Conservation (phyloP, 2,113 vertebrate genomes). For the Leucosticte australis region DNA sequence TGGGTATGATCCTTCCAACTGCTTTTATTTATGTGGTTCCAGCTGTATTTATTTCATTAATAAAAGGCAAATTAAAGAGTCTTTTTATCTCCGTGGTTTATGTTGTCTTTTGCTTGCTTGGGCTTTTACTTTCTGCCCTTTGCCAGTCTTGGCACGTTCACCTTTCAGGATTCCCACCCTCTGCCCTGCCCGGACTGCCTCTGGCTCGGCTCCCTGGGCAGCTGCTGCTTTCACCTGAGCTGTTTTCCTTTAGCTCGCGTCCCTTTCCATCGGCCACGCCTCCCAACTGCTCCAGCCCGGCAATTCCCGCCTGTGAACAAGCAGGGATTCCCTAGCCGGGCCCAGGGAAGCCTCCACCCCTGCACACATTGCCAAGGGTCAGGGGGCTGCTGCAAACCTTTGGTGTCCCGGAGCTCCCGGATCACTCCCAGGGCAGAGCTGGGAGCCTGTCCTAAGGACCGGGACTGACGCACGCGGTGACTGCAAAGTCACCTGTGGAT, state of each 20-base stretch:
- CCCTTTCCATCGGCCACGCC: background rate
- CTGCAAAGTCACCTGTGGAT: slow-evolving; percentile 10
- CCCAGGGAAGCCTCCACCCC: background rate
- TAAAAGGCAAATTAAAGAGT: background rate
- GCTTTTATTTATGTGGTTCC: too few relatives aligned
- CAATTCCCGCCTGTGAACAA: background rate
- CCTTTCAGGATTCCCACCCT: background rate
- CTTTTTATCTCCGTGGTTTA: background rate
- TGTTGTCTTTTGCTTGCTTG: background rate
- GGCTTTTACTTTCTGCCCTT: background rate
- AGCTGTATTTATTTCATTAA: background rate
- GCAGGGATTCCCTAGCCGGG: background rate
- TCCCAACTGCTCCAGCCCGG: background rate
- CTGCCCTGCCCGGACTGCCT: background rate
- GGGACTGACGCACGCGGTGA: background rate
- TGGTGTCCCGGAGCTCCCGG: background rate
- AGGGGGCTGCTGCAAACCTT: background rate
- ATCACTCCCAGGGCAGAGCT: background rate
- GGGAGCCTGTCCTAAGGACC: background rate
- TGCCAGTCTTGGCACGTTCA: background rate
- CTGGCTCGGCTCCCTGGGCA: background rate
- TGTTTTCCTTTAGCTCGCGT: background rate
- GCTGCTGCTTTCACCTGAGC: background rate
- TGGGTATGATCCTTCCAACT: too few relatives aligned
- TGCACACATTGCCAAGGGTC: background rate